Conservation (phyloP, 2,888 invertebrate genomes). For the Elgonia sp. region DNA sequence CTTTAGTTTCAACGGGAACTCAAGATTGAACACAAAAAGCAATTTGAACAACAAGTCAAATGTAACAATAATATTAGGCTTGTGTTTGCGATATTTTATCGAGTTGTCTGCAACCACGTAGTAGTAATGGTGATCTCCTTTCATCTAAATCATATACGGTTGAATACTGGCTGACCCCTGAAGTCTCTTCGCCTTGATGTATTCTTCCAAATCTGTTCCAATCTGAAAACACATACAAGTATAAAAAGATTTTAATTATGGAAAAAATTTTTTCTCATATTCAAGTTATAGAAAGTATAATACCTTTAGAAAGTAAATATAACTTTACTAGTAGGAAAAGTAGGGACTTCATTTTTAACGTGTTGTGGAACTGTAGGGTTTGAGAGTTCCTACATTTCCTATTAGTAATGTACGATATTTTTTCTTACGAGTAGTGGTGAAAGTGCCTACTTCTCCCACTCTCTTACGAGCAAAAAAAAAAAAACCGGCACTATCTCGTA, state of each 20-base stretch:
- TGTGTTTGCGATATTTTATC: constrained; percentile 12
- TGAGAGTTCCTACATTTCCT: too few species aligned
- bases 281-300: not conserved
- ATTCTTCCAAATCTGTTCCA: constrained; percentile 41
- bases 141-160: constrained; percentile 53
- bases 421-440: too few species aligned
- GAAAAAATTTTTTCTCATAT: constrained; percentile 6
- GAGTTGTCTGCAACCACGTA: not conserved
- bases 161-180: constrained; percentile 40
- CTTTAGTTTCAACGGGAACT: constrained; percentile 45
- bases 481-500: constrained; percentile 38
- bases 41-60: constrained; percentile 66
- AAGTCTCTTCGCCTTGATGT: constrained; percentile 20
- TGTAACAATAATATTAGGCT: constrained; percentile 33
- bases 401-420: too few species aligned
- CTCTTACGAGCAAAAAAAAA: not conserved
- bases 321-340: too few species aligned
- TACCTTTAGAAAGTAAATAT: too few species aligned
- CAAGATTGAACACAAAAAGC: constrained; percentile 47
- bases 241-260: constrained; percentile 19
- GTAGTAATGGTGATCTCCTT: constrained; percentile 30
- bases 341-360: too few species aligned
- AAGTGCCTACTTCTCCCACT: too few species aligned
- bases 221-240: constrained; percentile 24
- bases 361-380: too few species aligned